Conservation (phyloP, 2,113 vertebrate species). For the Lycaon pictus region DNA sequence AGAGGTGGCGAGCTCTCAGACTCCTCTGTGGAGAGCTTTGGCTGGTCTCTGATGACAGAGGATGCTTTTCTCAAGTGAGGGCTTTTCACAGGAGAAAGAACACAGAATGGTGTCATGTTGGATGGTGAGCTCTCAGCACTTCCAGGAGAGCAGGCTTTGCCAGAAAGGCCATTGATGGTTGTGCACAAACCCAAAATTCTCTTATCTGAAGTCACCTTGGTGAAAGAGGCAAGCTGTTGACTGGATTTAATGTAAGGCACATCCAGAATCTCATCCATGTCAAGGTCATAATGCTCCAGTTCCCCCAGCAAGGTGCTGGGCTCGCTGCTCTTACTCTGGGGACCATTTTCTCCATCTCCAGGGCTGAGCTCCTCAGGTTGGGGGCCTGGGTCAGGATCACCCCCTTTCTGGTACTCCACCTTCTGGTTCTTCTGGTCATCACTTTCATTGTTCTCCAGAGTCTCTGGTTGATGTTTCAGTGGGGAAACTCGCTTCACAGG, state of each 20-base stretch:
- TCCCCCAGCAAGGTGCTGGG: constrained; percentile 90
- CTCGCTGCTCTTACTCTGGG: constrained; percentile 86
- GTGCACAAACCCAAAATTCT: constrained; percentile 86
- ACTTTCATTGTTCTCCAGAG: constrained; percentile 91
- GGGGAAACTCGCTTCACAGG: constrained; percentile 98
- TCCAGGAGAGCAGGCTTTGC: constrained; percentile 86
- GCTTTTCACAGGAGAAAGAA: constrained; percentile 95
- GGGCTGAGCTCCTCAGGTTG: constrained; percentile 81
- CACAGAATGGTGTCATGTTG: constrained; percentile 89
- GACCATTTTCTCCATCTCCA: constrained; percentile 80
- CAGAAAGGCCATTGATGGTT: constrained; percentile 85
- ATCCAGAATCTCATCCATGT: constrained; percentile 99
- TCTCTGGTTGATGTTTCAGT: constrained; percentile 97
- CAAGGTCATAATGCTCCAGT: constrained; percentile 98
- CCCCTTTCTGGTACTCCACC: constrained; percentile 89
- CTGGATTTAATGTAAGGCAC: constrained; percentile 98
- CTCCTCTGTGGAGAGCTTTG: constrained; percentile 88
- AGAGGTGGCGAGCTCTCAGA: constrained; percentile 85
- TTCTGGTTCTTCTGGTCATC: constrained; percentile 91
- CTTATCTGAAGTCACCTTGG: constrained; percentile 92
- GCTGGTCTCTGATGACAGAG: constrained; percentile 90
- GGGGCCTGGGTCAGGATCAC: constrained; percentile 82
- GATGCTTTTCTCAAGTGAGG: constrained; percentile 93
- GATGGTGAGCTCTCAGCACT: constrained; percentile 87
- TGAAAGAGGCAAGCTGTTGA: constrained; percentile 93